These are phyloP conservation scores for Gerris lacustris DNA, from an alignment of 2,888 invertebrate species.

Conservation along the genomic window DNA sequence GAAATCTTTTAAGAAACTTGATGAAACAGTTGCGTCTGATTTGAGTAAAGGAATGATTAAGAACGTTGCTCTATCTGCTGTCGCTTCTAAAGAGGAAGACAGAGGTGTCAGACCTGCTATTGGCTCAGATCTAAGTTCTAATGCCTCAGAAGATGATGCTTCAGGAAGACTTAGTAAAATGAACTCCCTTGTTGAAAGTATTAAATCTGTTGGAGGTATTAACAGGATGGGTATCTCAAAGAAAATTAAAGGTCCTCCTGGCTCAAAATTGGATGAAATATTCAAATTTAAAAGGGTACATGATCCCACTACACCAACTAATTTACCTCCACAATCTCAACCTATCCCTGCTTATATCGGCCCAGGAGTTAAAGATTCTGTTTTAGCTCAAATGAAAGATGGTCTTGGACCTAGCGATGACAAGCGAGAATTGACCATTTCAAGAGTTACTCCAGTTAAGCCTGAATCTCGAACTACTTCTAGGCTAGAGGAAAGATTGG, in stretches of 20 bases:
- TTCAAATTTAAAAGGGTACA: conserved; percentile 26
- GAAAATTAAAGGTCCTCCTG: conserved; percentile 18
- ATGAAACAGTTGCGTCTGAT: too few relatives aligned
- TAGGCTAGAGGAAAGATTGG: background rate
- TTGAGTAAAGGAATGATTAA: too few relatives aligned
- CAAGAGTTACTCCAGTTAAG: background rate
- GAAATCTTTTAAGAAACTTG: too few relatives aligned
- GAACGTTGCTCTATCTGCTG: background rate
- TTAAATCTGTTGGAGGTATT: background rate
- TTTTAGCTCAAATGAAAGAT: conserved; percentile 23
- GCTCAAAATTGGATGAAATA: conserved; percentile 28
- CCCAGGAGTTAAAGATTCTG: conserved; percentile 7
- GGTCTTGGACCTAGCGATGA: background rate
- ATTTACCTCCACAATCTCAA: conserved; percentile 1
- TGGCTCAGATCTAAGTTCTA: conserved; percentile 10
- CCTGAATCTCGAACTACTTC: background rate
- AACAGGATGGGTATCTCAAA: conserved; percentile 10
- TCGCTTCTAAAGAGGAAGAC: background rate
- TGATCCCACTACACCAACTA: background rate
- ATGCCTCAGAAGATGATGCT: conserved; percentile 11
- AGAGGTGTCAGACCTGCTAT: background rate
- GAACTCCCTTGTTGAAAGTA: conserved; percentile 19
- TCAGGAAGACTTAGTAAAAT: conserved; percentile 18
- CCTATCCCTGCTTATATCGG: conserved; percentile 12
- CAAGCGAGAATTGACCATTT: background rate